Base-by-base conservation (phyloP, 1,140 invertebrate species). In the Euwallacea fornicatus region DNA sequence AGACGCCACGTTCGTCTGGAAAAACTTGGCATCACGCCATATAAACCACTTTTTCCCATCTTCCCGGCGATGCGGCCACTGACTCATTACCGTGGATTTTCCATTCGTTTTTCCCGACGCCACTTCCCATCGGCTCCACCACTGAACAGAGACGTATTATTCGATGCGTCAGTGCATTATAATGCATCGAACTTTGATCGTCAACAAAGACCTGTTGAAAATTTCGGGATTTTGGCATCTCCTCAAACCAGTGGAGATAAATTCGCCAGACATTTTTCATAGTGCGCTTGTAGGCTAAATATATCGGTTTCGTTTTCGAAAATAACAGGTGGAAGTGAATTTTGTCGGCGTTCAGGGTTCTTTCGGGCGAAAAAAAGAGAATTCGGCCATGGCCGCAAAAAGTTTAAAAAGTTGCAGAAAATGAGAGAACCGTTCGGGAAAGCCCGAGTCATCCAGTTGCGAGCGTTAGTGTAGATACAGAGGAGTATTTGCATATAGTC, bases 161-260 rank as follows among this genome's bases (percentile, higher is more conserved):
- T 16, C 16, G 10, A 56, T 10, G 54, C 16, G 16, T 2, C 54
- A 2, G 54, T 65, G 2, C 46, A 42, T 53, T 53, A 53, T 42
- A 65, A 16, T n/a, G 16, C 11, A 10, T 10, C 16, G 47, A 54
- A 65, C 46, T 65, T 65, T 65, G 63, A 65, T 53, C 64, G 64
- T 72, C 70, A 62, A 72, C 56, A 66, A 72, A 72, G 60, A 72
- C 70, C 70, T 72, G 70, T 72, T 72, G 65, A 60, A 72, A 72
- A 65, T 65, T 65, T 65, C 47, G 47, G 47, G 46, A 62, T 55
- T 66, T 72, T 72, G 70, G 70, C 70, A 72, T 47, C 65, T 53
- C 50, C 42, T 66, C 70, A 72, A 72, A 61, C 3, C 59, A 33
- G 55, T 13, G 6, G 7, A 50, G 55, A 58, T 58, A 10, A 33